A percentile compares a stretch with the other conserved stretches of the same genome.
phyloP scores from a whole-genome alignment of 2,113 vertebrate genomes.

The Sciurus niger region DNA sequence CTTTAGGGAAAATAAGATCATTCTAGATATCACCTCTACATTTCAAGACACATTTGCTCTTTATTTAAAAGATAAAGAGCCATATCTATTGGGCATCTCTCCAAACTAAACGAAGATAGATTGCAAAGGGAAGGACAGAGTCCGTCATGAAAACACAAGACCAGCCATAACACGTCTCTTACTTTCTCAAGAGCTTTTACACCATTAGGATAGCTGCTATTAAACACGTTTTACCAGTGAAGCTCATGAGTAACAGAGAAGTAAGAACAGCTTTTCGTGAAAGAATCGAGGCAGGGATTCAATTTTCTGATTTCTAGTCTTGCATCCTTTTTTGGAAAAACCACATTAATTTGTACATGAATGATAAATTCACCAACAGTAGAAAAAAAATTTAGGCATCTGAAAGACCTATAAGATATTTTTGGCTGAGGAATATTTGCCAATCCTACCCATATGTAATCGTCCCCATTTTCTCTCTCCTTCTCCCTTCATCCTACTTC shows the following conservation, averaged over 20 bases:
- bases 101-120: background rate
- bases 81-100: background rate
- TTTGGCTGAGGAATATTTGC: background rate
- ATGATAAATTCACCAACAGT: background rate
- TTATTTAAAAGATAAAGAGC: constrained; percentile 41
- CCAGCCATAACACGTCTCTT: background rate
- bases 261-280: background rate
- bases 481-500: background rate
- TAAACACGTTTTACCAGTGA: background rate
- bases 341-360: background rate
- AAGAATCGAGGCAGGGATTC: background rate
- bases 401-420: background rate
- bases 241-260: background rate
- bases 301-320: background rate
- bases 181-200: background rate
- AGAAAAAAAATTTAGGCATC: background rate
- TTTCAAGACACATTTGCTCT: constrained; percentile 30
- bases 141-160: background rate
- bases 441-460: background rate
- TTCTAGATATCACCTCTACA: background rate
- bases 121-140: background rate
- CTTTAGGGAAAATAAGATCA: constrained; percentile 4
- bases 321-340: background rate
- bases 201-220: background rate
- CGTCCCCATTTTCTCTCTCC: background rate